Evolutionary conservation across 2,888 invertebrate genomes (phyloP), one percentile per base, ranked within the genome.

Genomic region (Chrysopilus asiliformis): DNA sequence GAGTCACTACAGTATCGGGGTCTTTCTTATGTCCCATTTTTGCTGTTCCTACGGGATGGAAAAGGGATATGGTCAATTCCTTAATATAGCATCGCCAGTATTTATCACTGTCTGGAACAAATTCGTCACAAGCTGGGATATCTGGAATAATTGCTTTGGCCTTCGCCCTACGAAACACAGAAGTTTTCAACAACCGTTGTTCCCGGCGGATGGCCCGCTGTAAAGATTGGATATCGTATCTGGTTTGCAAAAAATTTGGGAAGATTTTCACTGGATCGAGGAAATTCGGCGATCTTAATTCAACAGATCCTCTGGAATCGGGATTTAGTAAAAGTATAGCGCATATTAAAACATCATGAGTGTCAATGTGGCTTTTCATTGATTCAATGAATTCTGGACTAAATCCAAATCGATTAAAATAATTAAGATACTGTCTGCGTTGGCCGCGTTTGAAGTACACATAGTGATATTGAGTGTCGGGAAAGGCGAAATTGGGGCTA

Each of bases 71-170:
- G 1, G 76, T 71, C 25, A 72, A 57, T 10, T 68, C 70, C 10
- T 72, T 65, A 8, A 75, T 58, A 3, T 75, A 72, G 53, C 82
- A 82, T 44, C 72, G 71, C 78, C 81, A 79, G 50, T 80, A 82
- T 19, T 69, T 70, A 40, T 79, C 79, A 2, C 71, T 65, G 43
- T 69, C 71, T 39, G 71, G 73, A 4, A 43, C 41, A 13, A 58
- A 45, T 0, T 53, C 43, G 17, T 62, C 60, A 52, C 79, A 79
- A 2, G 65, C 66, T 1, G 71, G 71, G 2, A 65, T 65, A 20
- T 68, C 70, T 34, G 72, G 55, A 4, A 75, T 48, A 13, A 56
- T 58, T 0, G 76, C 63, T 1, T 72, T 73, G 18, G 70, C 67
- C 16, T 62, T 64, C 49, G 71, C 68, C 54, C 82, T 72, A 4